A percentile compares a stretch with the other conserved stretches of the same genome.
Conservation (phyloP, 2,888 invertebrate species). For the Balanococcus diminutus region DNA sequence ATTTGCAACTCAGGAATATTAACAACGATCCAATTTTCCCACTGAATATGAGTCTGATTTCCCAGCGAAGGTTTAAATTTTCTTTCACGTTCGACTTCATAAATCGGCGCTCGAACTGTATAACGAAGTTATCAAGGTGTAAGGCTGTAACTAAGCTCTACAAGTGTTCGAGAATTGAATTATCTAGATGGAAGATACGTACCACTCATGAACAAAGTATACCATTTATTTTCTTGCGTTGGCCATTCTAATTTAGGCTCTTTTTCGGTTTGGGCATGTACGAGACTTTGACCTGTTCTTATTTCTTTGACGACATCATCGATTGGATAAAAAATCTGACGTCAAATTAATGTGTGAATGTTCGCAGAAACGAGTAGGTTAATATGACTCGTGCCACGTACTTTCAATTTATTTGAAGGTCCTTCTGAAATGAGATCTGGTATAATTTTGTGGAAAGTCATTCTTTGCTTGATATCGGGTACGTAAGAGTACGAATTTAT, state of each 20-base stretch:
- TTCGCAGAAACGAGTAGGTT: not conserved
- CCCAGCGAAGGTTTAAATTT: not conserved
- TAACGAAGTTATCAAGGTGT: not conserved
- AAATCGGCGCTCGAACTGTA: not conserved
- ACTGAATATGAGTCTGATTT: not conserved
- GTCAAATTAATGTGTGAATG: not conserved
- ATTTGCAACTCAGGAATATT: not conserved
- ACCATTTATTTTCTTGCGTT: not conserved
- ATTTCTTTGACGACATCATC: not conserved
- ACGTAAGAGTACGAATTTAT: not conserved
- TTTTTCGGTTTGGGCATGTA: not conserved
- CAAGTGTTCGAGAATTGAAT: not conserved
- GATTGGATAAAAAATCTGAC: not conserved
- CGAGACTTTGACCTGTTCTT: not conserved
- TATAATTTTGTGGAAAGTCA: not conserved
- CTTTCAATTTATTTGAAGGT: not conserved
- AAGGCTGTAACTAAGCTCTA: too few relatives aligned
- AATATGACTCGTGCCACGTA: not conserved
- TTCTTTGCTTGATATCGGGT: not conserved
- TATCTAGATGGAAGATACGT: not conserved
- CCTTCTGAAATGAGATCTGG: not conserved
- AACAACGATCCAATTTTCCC: not conserved
- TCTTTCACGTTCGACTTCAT: not conserved
- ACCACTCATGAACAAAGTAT: conserved; percentile 9
- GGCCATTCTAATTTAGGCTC: not conserved